Evolutionary conservation across 2,888 invertebrate species (phyloP).

Genomic region (Aplocera efformata): DNA sequence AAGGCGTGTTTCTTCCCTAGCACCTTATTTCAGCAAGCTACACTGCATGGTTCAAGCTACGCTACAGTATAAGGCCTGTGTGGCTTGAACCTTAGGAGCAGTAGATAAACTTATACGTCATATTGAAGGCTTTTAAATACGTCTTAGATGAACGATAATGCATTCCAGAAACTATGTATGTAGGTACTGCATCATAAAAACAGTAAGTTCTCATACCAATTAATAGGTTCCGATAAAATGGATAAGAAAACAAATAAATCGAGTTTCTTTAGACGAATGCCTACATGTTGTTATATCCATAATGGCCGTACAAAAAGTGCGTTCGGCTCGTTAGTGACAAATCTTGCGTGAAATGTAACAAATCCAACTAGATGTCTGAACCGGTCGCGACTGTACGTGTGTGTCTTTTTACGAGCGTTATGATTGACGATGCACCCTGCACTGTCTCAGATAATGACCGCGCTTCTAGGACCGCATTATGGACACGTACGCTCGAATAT

Average conservation of each 20-base stretch:
- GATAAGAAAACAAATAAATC: slow-evolving; percentile 17
- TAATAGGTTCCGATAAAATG: slow-evolving; percentile 18
- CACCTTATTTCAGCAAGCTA: no score
- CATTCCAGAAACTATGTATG: no score
- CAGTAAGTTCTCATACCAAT: slow-evolving; percentile 3
- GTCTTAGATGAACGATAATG: no score
- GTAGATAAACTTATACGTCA: no score
- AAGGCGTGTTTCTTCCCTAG: no score
- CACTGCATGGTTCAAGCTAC: no score
- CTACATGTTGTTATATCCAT: slow-evolving; percentile 19
- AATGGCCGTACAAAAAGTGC: slow-evolving; percentile 23
- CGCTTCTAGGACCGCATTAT: slow-evolving; percentile 49
- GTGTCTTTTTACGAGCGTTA: slow-evolving; percentile 55
- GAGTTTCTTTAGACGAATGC: slow-evolving; percentile 14
- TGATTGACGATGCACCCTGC: slow-evolving; percentile 61
- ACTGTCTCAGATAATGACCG: slow-evolving; percentile 38
- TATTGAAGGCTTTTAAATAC: no score
- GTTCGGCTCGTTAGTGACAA: slow-evolving; percentile 39
- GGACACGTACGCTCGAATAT: slow-evolving; percentile 43
- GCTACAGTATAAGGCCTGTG: no score
- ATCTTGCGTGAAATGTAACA: slow-evolving; percentile 62
- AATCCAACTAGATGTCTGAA: slow-evolving; percentile 45
- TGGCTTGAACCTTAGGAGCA: no score
- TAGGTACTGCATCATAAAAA: neutral
- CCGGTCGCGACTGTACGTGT: slow-evolving; percentile 39